Base-by-base conservation (phyloP, 2,888 invertebrate species). In the Dynastes hyllus region DNA sequence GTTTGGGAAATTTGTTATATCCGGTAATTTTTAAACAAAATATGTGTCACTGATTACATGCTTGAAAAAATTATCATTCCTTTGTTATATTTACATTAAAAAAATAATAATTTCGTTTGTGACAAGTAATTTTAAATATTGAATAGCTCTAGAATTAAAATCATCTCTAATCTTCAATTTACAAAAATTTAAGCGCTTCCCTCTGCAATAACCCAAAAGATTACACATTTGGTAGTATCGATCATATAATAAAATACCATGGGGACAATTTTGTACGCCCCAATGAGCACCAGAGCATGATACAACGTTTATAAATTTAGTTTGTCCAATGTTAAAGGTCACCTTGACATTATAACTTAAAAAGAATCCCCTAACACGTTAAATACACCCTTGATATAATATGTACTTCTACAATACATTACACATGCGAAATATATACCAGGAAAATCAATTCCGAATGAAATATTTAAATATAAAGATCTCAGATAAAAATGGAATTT, bases 311-410 rank as follows among this genome's bases (percentile, higher is more conserved):
- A 45, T 45, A 69, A 51, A 69, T 69, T 51, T 69, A 69, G 51
- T 69, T 69, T 69, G 50, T 27, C 50, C 51, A 51, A 51, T 69
- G 51, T 22, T 53, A 69, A 69, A 69, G 69, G 69, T 69, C 50
- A 29, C 51, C 69, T 51, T 29, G 69, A 51, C 69, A 50, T 69
- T 69, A 50, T 69, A 51, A 22, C 27, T 5, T 13, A 16, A 45
- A 45, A 45, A 45, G 45, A 45, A 45, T 45, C 2, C 32, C 45
- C 8, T 45, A 11, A 2, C 45, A 45, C 8, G 45, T 45, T 45
- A 45, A 45, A 45, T 45, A 45, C 6, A 8, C 45, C 11, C 11
- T 11, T 8, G 45, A 45, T 45, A 45, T 45, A 65, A 45, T 45
- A 11, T 11, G 11, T 45, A 45, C 32, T 5, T 37, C 32, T 5